Percentiles rank a stretch among this genome's conserved stretches.
Evolutionary conservation across 1,140 invertebrate genomes (phyloP).

Genomic region (Philotrypesis tridentata): DNA sequence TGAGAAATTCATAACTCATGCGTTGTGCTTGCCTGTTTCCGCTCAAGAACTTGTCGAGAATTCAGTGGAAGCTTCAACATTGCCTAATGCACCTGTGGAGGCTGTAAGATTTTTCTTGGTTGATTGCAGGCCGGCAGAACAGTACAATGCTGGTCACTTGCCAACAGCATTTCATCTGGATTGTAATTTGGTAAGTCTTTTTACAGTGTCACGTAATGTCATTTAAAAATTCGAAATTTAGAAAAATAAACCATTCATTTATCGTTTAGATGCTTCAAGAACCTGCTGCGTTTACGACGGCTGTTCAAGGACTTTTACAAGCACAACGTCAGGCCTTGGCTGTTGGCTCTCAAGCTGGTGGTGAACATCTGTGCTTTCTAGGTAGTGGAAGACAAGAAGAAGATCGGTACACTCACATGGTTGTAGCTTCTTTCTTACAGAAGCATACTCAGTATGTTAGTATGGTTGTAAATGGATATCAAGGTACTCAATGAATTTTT

Average conservation of each 20-base stretch:
- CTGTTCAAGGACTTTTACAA: slow-evolving; percentile 93
- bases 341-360: slow-evolving; percentile 90
- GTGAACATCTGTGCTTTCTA: slow-evolving; percentile 97
- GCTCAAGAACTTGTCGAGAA: slow-evolving; percentile 89
- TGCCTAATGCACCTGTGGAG: slow-evolving; percentile 74
- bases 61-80: slow-evolving; percentile 76
- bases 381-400: slow-evolving; percentile 96
- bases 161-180: slow-evolving; percentile 98
- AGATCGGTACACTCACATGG: slow-evolving; percentile 98
- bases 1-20: slow-evolving; percentile 82
- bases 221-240: no score
- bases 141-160: slow-evolving; percentile 97
- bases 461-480: slow-evolving; percentile 93
- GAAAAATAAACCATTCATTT: no score
- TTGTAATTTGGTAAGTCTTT: slow-evolving; percentile 85
- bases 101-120: slow-evolving; percentile 95
- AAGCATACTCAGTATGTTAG: slow-evolving; percentile 95
- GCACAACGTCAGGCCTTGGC: slow-evolving; percentile 92
- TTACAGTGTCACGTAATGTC: slow-evolving; percentile 25
- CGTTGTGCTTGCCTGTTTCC: slow-evolving; percentile 94
- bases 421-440: slow-evolving; percentile 97
- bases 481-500: slow-evolving; percentile 72
- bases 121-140: slow-evolving; percentile 96
- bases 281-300: slow-evolving; percentile 93
- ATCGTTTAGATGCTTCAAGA: slow-evolving; percentile 90